phyloP scores from a whole-genome alignment of 2,888 invertebrate genomes.

The Pollenia labialis region DNA sequence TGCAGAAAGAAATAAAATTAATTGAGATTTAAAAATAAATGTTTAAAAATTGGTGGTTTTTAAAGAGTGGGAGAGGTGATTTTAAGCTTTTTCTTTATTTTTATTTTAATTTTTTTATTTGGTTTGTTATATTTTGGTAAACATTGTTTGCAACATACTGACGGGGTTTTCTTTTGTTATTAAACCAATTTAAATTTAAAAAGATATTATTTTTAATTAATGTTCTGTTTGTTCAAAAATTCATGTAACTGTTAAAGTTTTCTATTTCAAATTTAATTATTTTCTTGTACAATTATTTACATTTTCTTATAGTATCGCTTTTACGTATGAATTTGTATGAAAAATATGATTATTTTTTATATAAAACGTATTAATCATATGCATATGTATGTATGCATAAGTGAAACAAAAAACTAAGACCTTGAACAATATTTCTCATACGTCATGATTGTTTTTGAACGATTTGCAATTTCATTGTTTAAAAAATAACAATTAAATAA shows the following conservation, averaged over 20 bases:
- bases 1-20: slow-evolving; percentile 29
- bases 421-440: slow-evolving; percentile 1
- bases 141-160: too few species aligned
- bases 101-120: too few species aligned
- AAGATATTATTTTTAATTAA: too few species aligned
- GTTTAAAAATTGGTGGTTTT: neutral
- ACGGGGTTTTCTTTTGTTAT: too few species aligned
- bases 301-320: too few species aligned
- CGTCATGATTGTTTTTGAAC: neutral
- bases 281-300: too few species aligned
- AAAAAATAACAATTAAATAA: slow-evolving; percentile 7
- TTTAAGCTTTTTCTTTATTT: neutral
- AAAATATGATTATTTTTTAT: neutral
- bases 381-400: neutral
- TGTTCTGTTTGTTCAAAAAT: too few species aligned
- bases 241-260: too few species aligned
- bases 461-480: slow-evolving; percentile 5
- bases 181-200: too few species aligned
- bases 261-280: too few species aligned
- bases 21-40: slow-evolving; percentile 45
- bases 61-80: neutral
- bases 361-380: neutral
- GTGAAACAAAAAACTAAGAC: neutral
- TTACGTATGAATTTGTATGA: neutral
- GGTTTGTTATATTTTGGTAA: too few species aligned